Conservation (phyloP, 2,888 invertebrate genomes). For the Prenolepis imparis region DNA sequence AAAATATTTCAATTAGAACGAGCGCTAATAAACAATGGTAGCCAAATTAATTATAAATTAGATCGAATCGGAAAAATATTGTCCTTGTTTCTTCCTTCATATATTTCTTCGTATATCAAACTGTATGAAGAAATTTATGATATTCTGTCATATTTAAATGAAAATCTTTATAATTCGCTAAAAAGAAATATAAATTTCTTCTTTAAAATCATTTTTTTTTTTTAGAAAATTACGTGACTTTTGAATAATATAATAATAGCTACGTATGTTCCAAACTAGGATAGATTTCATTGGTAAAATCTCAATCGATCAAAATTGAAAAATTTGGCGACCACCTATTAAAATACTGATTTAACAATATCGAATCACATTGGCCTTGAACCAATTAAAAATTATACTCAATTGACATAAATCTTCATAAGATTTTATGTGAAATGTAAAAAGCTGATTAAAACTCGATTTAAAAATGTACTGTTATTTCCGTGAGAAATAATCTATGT, state of each 20-base stretch:
- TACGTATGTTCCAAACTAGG: not conserved
- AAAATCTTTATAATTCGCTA: not conserved
- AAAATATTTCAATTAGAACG: not conserved
- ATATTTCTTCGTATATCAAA: not conserved
- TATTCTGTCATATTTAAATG: not conserved
- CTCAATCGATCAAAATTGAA: not conserved
- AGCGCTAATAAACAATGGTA: not conserved
- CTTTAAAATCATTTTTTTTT: not conserved
- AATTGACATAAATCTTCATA: not conserved
- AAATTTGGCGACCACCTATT: not conserved
- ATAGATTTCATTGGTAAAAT: not conserved
- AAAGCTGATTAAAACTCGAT: not conserved
- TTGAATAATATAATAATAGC: not conserved
- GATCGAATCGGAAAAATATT: not conserved
- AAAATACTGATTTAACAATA: not conserved
- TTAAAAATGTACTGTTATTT: conserved; percentile 3
- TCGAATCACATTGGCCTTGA: not conserved
- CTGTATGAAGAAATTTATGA: not conserved
- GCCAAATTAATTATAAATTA: not conserved
- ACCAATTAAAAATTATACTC: not conserved
- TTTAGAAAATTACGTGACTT: not conserved
- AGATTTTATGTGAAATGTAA: not conserved
- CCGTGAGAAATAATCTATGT: not conserved
- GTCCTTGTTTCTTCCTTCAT: not conserved
- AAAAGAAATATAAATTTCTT: not conserved